Percentiles rank a stretch among this genome's conserved stretches.
Evolutionary conservation across 2,113 vertebrate genomes (phyloP).

Genomic region (Sarotherodon lohbergeri): DNA sequence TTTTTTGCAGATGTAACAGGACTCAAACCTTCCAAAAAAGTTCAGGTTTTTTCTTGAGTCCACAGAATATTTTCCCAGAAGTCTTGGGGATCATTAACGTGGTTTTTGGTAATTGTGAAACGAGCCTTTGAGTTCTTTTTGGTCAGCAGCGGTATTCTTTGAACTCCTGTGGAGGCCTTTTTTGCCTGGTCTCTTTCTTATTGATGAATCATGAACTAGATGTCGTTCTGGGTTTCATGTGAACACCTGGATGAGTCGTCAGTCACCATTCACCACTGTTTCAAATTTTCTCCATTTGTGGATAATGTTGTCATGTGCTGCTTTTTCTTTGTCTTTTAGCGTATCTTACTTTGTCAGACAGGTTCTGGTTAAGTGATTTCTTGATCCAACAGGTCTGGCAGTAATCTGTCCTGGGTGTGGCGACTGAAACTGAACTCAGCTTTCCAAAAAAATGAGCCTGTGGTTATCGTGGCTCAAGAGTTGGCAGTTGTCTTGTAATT

Average conservation of each 20-base stretch:
- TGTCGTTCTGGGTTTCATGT: not conserved
- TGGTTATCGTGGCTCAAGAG: too few relatives aligned
- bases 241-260: not conserved
- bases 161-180: not conserved
- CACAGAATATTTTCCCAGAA: not conserved
- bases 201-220: not conserved
- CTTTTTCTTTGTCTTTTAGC: not conserved
- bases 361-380: not conserved
- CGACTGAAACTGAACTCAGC: not conserved
- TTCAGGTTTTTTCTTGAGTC: not conserved
- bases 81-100: not conserved
- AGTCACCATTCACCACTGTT: not conserved
- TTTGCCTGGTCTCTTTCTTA: not conserved
- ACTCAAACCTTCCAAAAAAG: not conserved
- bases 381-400: not conserved
- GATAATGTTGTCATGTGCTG: not conserved
- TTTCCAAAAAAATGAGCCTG: not conserved
- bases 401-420: not conserved
- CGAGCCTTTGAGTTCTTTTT: not conserved
- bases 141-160: not conserved
- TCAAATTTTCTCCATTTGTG: not conserved
- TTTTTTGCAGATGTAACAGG: not conserved
- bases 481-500: too few relatives aligned
- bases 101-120: not conserved
- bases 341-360: not conserved